A percentile compares a stretch with the other conserved stretches of the same genome.
phyloP scores from a whole-genome alignment of 2,797 vertebrate genomes.

The Bufotes viridis region DNA sequence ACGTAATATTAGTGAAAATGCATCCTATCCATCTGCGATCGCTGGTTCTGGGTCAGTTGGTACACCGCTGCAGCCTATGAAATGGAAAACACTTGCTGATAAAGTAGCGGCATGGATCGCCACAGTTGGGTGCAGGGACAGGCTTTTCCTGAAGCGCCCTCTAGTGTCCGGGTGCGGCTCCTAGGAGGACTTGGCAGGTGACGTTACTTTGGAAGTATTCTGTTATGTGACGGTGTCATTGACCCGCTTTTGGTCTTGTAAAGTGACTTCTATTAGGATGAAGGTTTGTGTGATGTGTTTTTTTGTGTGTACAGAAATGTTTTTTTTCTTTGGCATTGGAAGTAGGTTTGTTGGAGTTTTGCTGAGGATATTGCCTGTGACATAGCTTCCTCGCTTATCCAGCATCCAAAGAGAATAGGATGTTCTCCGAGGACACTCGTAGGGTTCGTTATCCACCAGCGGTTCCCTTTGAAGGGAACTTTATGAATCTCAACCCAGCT shows the following conservation, averaged over 20 bases:
- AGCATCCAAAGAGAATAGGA: neutral
- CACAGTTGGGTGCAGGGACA: neutral
- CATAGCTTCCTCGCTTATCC: neutral
- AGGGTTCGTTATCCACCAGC: neutral
- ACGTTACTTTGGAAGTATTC: neutral
- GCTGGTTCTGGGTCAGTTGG: neutral
- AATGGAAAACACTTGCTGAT: too few relatives aligned
- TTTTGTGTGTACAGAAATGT: neutral
- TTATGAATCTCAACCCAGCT: neutral
- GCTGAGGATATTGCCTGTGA: neutral
- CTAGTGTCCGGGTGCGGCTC: neutral
- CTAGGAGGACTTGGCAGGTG: conserved; percentile 44
- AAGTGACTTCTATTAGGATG: neutral
- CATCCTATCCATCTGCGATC: neutral
- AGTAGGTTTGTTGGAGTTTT: conserved; percentile 4
- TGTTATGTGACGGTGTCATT: conserved; percentile 5
- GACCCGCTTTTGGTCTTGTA: neutral
- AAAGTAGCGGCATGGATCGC: neutral
- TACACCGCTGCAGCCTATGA: neutral
- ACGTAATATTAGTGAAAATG: conserved; percentile 12
- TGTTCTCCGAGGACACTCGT: neutral
- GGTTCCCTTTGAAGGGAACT: conserved; percentile 28
- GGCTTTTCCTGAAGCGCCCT: neutral
- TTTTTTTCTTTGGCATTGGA: conserved; percentile 6
- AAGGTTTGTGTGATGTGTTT: neutral